phyloP scores from a whole-genome alignment of 2,888 invertebrate genomes.

The Heliconius ismenius region DNA sequence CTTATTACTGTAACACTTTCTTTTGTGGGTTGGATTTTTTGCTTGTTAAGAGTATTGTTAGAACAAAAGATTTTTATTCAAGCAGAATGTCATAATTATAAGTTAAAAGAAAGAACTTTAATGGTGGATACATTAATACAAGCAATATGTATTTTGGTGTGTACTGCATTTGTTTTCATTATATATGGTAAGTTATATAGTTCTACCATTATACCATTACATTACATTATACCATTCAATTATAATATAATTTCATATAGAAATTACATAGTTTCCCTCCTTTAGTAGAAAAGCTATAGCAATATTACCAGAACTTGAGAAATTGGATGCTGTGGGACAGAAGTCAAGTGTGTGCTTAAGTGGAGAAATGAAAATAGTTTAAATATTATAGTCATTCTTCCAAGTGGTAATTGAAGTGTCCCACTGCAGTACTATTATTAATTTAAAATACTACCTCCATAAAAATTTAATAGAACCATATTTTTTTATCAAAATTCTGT shows the following conservation, averaged over 20 bases:
- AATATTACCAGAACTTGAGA: neutral
- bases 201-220: neutral
- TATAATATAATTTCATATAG: too few species aligned
- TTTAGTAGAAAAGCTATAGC: too few species aligned
- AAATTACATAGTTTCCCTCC: too few species aligned
- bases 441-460: too few species aligned
- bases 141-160: slow-evolving; percentile 4
- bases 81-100: slow-evolving; percentile 47
- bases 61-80: slow-evolving; percentile 61
- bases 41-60: slow-evolving; percentile 76
- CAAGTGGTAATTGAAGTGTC: too few species aligned
- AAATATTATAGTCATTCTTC: too few species aligned
- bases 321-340: neutral
- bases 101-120: slow-evolving; percentile 25
- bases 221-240: neutral
- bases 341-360: neutral
- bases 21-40: slow-evolving; percentile 87
- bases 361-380: too few species aligned
- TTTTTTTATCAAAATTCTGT: too few species aligned
- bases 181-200: slow-evolving; percentile 56
- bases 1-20: slow-evolving; percentile 84
- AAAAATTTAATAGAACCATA: too few species aligned
- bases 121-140: neutral
- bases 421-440: too few species aligned
- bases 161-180: slow-evolving; percentile 51